These are phyloP conservation scores for Gymnobelideus leadbeateri DNA, from an alignment of 2,113 vertebrate species.

Conservation along the genomic window DNA sequence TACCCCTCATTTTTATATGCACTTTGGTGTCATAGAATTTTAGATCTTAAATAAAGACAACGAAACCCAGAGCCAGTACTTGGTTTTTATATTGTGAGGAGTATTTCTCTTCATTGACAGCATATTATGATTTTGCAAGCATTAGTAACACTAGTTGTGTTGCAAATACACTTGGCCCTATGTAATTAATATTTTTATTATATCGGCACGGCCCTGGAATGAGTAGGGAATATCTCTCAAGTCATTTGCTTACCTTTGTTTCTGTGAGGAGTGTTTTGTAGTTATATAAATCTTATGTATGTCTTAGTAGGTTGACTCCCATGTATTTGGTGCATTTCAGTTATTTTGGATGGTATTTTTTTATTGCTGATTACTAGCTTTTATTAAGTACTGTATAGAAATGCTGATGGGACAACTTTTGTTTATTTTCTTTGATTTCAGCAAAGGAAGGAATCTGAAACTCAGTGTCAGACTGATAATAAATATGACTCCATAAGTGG, in stretches of 20 bases:
- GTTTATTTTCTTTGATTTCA: slow-evolving; percentile 73
- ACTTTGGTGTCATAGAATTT: not conserved
- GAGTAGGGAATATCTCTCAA: not conserved
- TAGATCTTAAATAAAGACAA: not conserved
- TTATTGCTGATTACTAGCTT: slow-evolving; percentile 15
- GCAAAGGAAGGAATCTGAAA: slow-evolving; percentile 98
- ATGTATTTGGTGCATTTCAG: not conserved
- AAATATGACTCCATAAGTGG: slow-evolving; percentile 90
- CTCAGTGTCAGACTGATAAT: slow-evolving; percentile 96
- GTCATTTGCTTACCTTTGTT: not conserved
- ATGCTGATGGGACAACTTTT: slow-evolving; percentile 57
- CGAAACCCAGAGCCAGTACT: not conserved
- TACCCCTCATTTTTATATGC: not conserved
- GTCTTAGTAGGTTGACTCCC: not conserved
- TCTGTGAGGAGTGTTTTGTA: not conserved
- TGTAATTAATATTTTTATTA: not conserved
- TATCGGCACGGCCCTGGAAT: not conserved
- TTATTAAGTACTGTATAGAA: not conserved
- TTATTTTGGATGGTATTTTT: slow-evolving; percentile 35
- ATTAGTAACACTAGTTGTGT: slow-evolving; percentile 48
- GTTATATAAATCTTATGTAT: not conserved
- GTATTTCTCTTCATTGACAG: not conserved
- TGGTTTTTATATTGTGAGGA: not conserved
- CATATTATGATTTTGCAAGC: not conserved
- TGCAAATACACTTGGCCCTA: not conserved